These are phyloP conservation scores for Probosciger aterrimus DNA, from an alignment of 2,113 vertebrate genomes.

Conservation along the genomic window DNA sequence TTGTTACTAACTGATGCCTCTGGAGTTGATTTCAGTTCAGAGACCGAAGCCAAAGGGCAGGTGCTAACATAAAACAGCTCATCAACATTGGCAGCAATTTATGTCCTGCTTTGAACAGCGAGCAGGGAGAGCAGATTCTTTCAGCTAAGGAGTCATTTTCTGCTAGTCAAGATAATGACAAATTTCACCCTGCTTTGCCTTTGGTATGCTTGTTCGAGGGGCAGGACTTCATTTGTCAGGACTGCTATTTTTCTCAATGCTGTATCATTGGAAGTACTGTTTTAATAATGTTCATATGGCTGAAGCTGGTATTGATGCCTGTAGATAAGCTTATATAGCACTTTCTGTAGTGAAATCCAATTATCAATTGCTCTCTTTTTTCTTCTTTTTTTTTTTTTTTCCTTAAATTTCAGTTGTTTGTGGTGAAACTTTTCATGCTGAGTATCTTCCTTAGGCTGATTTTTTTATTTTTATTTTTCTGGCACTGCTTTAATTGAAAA, in stretches of 20 bases:
- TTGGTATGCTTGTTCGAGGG: not conserved
- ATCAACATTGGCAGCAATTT: not conserved
- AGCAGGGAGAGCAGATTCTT: not conserved
- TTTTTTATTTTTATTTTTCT: not conserved
- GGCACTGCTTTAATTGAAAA: conserved; percentile 40
- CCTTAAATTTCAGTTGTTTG: not conserved
- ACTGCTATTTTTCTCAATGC: not conserved
- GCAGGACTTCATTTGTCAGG: not conserved
- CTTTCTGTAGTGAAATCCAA: not conserved
- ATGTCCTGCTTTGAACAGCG: not conserved
- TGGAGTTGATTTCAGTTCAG: not conserved
- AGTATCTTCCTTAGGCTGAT: conserved; percentile 11
- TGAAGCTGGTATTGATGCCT: not conserved
- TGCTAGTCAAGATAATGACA: not conserved
- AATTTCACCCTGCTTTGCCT: not conserved
- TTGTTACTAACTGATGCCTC: not conserved
- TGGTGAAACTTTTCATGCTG: conserved; percentile 11
- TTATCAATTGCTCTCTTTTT: not conserved
- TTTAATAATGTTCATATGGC: not conserved
- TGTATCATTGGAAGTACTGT: not conserved
- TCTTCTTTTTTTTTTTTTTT: not conserved
- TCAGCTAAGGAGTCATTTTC: not conserved
- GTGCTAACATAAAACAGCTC: conserved; percentile 12
- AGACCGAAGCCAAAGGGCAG: not conserved
- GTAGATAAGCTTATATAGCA: not conserved